A percentile compares a stretch with the other conserved stretches of the same genome.
Conservation (phyloP, 2,113 vertebrate species). For the Hypomesus transpacificus region DNA sequence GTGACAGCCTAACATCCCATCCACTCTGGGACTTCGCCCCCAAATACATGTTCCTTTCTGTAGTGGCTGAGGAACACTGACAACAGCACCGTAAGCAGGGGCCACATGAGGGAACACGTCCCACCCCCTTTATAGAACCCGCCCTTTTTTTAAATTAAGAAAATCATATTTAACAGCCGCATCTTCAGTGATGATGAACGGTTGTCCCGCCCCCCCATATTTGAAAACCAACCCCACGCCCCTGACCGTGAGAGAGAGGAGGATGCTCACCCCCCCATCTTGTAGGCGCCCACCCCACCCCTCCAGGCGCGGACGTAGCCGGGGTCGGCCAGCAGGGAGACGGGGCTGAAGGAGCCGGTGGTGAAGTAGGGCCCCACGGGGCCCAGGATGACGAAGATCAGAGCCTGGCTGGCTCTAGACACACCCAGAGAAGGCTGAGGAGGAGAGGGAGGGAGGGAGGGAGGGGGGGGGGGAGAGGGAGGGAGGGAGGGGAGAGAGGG, state of each 20-base stretch:
- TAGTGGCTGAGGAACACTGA: too few relatives aligned
- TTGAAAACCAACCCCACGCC: too few relatives aligned
- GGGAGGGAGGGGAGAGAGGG: neutral
- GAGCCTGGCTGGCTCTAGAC: slow-evolving; percentile 56
- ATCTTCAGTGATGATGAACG: too few relatives aligned
- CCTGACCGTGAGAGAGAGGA: slow-evolving; percentile 2
- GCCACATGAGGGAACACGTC: too few relatives aligned
- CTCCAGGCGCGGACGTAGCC: slow-evolving; percentile 77
- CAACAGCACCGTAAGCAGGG: too few relatives aligned
- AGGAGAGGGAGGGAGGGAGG: neutral
- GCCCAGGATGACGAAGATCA: slow-evolving; percentile 81
- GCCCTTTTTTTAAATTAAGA: too few relatives aligned
- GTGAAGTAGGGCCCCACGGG: slow-evolving; percentile 85
- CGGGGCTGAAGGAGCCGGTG: slow-evolving; percentile 75
- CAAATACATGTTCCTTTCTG: too few relatives aligned
- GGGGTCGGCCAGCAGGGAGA: slow-evolving; percentile 84
- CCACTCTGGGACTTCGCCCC: too few relatives aligned
- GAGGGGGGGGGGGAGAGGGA: neutral
- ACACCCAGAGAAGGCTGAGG: slow-evolving; percentile 82
- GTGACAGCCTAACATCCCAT: too few relatives aligned
- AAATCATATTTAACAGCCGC: too few relatives aligned
- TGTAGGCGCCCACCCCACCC: slow-evolving; percentile 83
- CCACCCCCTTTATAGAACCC: too few relatives aligned
- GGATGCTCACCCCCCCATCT: slow-evolving; percentile 82
- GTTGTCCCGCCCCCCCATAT: too few relatives aligned